Conservation (phyloP, 2,888 invertebrate genomes). For the Anoncus sp. region DNA sequence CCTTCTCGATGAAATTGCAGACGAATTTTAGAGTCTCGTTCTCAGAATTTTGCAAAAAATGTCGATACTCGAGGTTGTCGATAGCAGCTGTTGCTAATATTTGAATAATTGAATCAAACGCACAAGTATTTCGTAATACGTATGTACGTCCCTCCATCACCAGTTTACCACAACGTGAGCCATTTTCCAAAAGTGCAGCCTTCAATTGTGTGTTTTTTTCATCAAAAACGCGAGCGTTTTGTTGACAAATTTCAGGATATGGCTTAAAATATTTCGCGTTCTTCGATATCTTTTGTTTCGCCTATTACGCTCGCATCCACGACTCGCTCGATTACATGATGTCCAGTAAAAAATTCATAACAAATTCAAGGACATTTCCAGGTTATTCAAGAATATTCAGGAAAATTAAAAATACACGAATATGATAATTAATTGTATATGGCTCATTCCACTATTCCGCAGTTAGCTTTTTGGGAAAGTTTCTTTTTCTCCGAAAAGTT, state of each 20-base stretch:
- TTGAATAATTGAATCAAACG: conserved; percentile 44
- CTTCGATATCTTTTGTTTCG: too few relatives aligned
- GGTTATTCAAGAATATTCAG: too few relatives aligned
- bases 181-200: conserved; percentile 31
- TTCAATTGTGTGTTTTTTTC: conserved; percentile 15
- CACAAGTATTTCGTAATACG: conserved; percentile 32
- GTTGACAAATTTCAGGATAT: conserved; percentile 42
- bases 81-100: conserved; percentile 37
- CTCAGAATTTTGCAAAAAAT: conserved; percentile 22
- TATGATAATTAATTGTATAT: too few relatives aligned
- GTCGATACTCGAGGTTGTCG: conserved; percentile 40
- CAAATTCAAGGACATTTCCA: too few relatives aligned
- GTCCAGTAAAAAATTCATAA: too few relatives aligned
- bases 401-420: too few relatives aligned
- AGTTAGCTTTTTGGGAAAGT: too few relatives aligned
- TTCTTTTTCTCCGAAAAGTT: too few relatives aligned
- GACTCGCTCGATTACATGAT: too few relatives aligned
- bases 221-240: conserved; percentile 22
- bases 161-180: conserved; percentile 24
- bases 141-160: conserved; percentile 24
- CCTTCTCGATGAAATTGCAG: conserved; percentile 25
- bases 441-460: too few relatives aligned
- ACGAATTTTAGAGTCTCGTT: conserved; percentile 42
- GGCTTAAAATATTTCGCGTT: conserved; percentile 47
- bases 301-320: too few relatives aligned